Percentiles rank a stretch among this genome's conserved stretches.
These are phyloP conservation scores for Oasisia sp. DNA, from an alignment of 2,888 invertebrate species.

Conservation along the genomic window DNA sequence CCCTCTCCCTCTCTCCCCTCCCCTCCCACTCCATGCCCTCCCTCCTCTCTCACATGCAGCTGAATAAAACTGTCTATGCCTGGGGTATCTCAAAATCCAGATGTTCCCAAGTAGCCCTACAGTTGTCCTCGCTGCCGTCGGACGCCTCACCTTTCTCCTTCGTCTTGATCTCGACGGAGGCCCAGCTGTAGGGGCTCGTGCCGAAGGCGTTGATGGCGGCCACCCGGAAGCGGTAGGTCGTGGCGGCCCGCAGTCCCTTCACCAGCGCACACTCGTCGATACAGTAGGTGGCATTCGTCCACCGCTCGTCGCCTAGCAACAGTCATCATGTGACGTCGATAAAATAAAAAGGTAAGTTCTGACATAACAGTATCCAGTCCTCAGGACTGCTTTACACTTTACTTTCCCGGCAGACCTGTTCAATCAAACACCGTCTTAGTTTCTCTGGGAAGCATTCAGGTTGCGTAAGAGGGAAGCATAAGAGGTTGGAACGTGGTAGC, in stretches of 20 bases:
- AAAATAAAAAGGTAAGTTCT: too few relatives aligned
- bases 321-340: not conserved
- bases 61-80: not conserved
- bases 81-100: not conserved
- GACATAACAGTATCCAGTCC: too few relatives aligned
- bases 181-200: conserved; percentile 90
- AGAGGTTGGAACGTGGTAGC: not conserved
- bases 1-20: too few relatives aligned
- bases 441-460: not conserved
- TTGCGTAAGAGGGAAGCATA: not conserved
- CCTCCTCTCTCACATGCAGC: not conserved
- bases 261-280: conserved; percentile 93
- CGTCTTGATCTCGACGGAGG: conserved; percentile 81
- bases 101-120: not conserved
- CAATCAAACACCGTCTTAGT: too few relatives aligned
- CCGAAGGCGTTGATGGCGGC: conserved; percentile 91
- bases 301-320: conserved; percentile 75
- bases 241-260: conserved; percentile 79
- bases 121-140: not conserved
- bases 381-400: too few relatives aligned
- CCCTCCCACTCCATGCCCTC: too few relatives aligned
- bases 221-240: conserved; percentile 88
- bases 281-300: conserved; percentile 86
- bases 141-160: conserved; percentile 50
- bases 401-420: too few relatives aligned